Base-by-base conservation (phyloP, 2,888 invertebrate species). In the Tipula lateralis region DNA sequence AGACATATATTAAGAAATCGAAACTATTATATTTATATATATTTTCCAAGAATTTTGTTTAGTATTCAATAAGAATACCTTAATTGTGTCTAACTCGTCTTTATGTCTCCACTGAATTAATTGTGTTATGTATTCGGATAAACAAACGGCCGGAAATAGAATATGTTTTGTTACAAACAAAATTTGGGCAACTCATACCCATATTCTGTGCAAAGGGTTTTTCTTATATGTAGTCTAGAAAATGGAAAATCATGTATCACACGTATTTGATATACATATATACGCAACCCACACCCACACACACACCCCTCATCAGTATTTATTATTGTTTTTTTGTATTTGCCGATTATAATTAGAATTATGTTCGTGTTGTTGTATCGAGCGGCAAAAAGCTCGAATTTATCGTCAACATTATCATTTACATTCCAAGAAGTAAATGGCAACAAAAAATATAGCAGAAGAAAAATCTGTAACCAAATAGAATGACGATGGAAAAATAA, bases 401-500 rank as follows among this genome's bases (percentile, higher is more conserved):
- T 66, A 9, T 24, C 19, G 66, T 24, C 66, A 66, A 66, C 66
- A 24, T 24, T 24, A 24, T 66, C 66, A 66, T 66, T 66, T 24
- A 9, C 24, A 66, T 66, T 66, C 24, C 24, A 9, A 16, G 44
- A 39, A 19, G 16, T n/a, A 44, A 16, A 4, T n/a, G 16, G 66
- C 9, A 66, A 24, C 4, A 24, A 66, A 66, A 19, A 6, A 66
- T 39, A 13, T 32, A 32, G 13, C 13, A 66, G 24, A 66, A 0
- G 9, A 24, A 24, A 66, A 24, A 66, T 16, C 44, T 50, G 44
- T 50, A 50, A 50, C 44, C 44, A 66, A 66, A 66, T 24, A 12
- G 24, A 66, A 66, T 66, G 24, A 66, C 66, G 66, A 66, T 66
- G 66, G 24, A 66, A 66, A 66, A 66, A 66, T 66, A 66, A 66